Conservation (phyloP, 2,888 invertebrate genomes). For the Poecilobothrus nobilitatus region DNA sequence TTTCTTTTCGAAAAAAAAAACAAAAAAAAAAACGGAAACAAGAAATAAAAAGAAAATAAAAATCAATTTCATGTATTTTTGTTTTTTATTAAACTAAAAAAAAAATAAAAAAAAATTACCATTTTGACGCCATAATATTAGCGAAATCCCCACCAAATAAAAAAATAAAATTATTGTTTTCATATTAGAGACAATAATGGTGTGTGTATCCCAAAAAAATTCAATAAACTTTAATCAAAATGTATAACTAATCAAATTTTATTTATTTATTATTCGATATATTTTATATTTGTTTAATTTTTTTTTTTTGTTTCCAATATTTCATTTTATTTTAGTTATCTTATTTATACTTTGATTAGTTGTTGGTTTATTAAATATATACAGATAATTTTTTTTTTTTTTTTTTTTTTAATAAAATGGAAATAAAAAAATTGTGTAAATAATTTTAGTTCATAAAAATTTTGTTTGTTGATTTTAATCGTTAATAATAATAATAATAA, state of each 20-base stretch:
- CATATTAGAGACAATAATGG: too few species aligned
- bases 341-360: too few species aligned
- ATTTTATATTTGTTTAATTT: background rate
- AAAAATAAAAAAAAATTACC: background rate
- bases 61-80: background rate
- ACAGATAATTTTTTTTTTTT: background rate
- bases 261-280: background rate
- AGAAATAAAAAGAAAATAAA: background rate
- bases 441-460: too few species aligned
- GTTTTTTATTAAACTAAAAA: too few species aligned
- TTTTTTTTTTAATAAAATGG: too few species aligned
- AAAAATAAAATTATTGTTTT: too few species aligned
- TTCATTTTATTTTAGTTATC: too few species aligned
- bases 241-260: background rate
- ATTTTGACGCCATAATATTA: background rate
- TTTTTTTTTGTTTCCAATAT: background rate
- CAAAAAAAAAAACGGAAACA: background rate
- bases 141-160: background rate
- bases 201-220: background rate
- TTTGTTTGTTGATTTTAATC: too few species aligned
- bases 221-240: background rate
- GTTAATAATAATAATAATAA: too few species aligned
- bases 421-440: too few species aligned
- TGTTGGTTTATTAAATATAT: background rate
- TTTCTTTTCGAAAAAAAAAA: background rate